A percentile compares a stretch with the other conserved stretches of the same genome.
Evolutionary conservation across 2,797 vertebrate genomes (phyloP).

Genomic region (Melanotaenia maccullochi): DNA sequence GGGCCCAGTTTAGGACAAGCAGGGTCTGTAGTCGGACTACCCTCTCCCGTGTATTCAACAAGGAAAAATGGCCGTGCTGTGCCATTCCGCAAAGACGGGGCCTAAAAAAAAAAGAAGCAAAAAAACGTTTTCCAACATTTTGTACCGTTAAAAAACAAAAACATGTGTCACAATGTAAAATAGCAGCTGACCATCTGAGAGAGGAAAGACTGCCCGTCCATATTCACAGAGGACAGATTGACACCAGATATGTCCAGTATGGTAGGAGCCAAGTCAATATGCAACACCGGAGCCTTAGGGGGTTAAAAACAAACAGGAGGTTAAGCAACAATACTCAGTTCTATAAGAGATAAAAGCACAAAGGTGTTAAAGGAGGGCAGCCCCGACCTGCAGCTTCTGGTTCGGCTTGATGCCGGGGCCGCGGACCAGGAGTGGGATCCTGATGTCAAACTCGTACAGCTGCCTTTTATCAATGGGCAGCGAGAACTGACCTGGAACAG

Average conservation of each 20-base stretch:
- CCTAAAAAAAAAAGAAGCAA: slow-evolving; percentile 53
- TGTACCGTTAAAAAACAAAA: background rate
- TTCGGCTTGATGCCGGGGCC: slow-evolving; percentile 84
- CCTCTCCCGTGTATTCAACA: slow-evolving; percentile 85
- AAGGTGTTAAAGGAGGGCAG: background rate
- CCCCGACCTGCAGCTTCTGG: slow-evolving; percentile 75
- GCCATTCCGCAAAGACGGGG: slow-evolving; percentile 78
- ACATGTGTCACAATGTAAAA: background rate
- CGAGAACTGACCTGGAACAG: slow-evolving; percentile 84
- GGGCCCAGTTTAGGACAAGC: slow-evolving; percentile 82
- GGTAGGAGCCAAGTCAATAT: slow-evolving; percentile 85
- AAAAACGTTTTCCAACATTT: no score
- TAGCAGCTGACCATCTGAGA: slow-evolving; percentile 79
- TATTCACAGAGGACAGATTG: slow-evolving; percentile 69
- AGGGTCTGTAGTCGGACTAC: slow-evolving; percentile 69
- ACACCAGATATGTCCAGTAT: slow-evolving; percentile 84
- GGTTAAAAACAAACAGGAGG: background rate
- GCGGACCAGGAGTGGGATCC: slow-evolving; percentile 82
- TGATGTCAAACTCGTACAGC: slow-evolving; percentile 87
- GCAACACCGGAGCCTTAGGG: slow-evolving; percentile 80
- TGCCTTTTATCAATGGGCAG: slow-evolving; percentile 87
- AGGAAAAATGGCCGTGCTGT: slow-evolving; percentile 78
- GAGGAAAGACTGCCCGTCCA: slow-evolving; percentile 86
- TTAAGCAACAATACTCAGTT: background rate
- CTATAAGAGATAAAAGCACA: background rate